A percentile compares a stretch with the other conserved stretches of the same genome.
Evolutionary conservation across 2,797 vertebrate species (phyloP).

Genomic region (Platyrinchus mystaceus): DNA sequence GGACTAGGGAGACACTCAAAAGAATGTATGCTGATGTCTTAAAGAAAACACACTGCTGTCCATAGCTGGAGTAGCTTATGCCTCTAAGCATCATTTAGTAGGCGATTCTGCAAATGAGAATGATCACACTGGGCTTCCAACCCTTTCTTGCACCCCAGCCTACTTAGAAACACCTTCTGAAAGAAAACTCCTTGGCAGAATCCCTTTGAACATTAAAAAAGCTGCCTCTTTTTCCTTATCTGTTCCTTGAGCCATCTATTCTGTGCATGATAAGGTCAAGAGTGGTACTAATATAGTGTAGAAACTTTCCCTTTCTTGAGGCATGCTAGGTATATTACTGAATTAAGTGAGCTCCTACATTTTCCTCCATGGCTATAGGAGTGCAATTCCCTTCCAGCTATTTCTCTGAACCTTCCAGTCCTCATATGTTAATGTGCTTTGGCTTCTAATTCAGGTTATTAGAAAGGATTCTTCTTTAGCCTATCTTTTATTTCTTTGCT

Average conservation of each 20-base stretch:
- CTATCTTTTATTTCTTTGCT: constrained; percentile 17
- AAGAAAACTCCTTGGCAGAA: background rate
- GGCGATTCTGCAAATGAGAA: background rate
- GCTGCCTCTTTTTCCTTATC: background rate
- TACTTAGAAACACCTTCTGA: background rate
- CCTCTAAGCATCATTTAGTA: background rate
- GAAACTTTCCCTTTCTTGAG: background rate
- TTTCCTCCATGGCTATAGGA: background rate
- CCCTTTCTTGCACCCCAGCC: background rate
- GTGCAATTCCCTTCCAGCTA: constrained; percentile 1
- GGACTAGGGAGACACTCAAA: background rate
- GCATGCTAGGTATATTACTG: background rate
- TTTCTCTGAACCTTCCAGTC: background rate
- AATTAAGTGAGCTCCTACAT: background rate
- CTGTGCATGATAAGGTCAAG: background rate
- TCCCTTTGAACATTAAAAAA: background rate
- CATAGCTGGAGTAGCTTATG: background rate
- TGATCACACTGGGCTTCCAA: accelerated
- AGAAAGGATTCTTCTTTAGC: background rate
- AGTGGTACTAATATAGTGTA: background rate
- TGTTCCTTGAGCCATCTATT: background rate
- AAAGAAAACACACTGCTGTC: background rate
- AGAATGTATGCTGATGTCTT: background rate
- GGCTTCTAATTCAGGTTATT: background rate
- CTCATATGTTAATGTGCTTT: background rate